Base-by-base conservation (phyloP, 1,140 invertebrate species). In the Coelopa frigida region DNA sequence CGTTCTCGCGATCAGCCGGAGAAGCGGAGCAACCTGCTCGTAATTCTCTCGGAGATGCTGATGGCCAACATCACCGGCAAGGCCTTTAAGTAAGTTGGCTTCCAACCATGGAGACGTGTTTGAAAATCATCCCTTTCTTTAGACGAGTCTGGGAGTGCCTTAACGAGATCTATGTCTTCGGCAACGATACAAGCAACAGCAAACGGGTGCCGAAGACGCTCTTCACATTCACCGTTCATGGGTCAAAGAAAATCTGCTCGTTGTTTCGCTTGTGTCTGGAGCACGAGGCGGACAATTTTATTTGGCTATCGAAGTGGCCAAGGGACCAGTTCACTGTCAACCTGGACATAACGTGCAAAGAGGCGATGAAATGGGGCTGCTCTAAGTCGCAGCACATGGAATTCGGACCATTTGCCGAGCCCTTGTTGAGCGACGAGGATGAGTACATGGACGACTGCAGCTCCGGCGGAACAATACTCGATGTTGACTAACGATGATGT, bases 341-440 rank as follows among this genome's bases (percentile, higher is more conserved):
- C 31, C 31, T 48, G 12, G 46, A 48, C 23, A 48, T 48, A 15
- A 21, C 32, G 10, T 48, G 46, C 11, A 48, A 48, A 14, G 46
- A 43, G 17, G 46, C 46, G 10, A 48, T 42, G 18, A 48, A 48
- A 48, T 48, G 40, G 40, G 46, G 46, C 11, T 48, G 46, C 40
- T 48, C 40, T 4, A 48, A 48, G 17, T 38, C 33, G 8, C 36
- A 37, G 23, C 46, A 37, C 24, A 43, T 48, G 33, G 46, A 48
- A 10, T 48, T 48, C 24, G 32, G 46, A 6, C 46, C 46, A 15
- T 48, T 48, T 20, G 40, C 46, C 11, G 40, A 42, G 24, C 22
- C 32, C 14, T 8, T 21, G n/a, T 42, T 36, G 20, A 43, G 32
- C n/a, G 45, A 40, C 10, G 46, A 48, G 8, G 39, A 29, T 14